phyloP scores from a whole-genome alignment of 2,797 vertebrate species.

The Pseudochromis fuscus region DNA sequence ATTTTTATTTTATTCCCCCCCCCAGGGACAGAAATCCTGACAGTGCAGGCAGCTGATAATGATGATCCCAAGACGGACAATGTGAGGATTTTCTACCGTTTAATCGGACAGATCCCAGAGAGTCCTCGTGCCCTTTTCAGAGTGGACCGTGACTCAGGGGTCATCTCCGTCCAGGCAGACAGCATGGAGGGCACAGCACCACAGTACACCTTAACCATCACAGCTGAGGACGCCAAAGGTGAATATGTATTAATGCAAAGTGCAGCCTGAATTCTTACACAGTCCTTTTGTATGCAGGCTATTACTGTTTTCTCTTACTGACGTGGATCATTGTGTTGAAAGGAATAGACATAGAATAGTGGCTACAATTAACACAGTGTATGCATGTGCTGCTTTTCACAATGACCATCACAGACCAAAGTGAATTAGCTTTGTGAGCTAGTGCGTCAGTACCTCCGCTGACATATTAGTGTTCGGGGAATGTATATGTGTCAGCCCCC shows the following conservation, averaged over 20 bases:
- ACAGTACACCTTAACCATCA: slow-evolving; percentile 85
- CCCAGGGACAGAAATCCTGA: slow-evolving; percentile 87
- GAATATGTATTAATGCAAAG: slow-evolving; percentile 16
- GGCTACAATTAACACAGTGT: not conserved
- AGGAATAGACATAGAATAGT: no score
- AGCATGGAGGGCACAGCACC: slow-evolving; percentile 85
- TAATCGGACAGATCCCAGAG: slow-evolving; percentile 86
- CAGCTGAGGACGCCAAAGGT: slow-evolving; percentile 88
- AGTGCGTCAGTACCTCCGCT: slow-evolving; percentile 15
- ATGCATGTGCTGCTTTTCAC: not conserved
- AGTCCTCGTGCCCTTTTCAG: slow-evolving; percentile 86
- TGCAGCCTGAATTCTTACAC: no score
- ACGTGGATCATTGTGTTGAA: no score
- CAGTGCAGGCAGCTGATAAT: slow-evolving; percentile 85
- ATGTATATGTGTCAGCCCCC: slow-evolving; percentile 36
- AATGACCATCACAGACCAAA: not conserved
- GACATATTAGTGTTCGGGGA: slow-evolving; percentile 1
- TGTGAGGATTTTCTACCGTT: slow-evolving; percentile 84
- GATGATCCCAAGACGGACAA: slow-evolving; percentile 88
- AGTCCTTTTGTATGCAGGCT: no score
- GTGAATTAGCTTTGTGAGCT: slow-evolving; percentile 3
- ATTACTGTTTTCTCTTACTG: no score
- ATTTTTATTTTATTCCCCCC: no score
- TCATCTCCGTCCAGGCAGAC: slow-evolving; percentile 82
- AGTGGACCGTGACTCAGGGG: slow-evolving; percentile 83